Evolutionary conservation across 2,888 invertebrate species (phyloP), one percentile per base, ranked within the genome.

Genomic region (Epicampocera succincta): DNA sequence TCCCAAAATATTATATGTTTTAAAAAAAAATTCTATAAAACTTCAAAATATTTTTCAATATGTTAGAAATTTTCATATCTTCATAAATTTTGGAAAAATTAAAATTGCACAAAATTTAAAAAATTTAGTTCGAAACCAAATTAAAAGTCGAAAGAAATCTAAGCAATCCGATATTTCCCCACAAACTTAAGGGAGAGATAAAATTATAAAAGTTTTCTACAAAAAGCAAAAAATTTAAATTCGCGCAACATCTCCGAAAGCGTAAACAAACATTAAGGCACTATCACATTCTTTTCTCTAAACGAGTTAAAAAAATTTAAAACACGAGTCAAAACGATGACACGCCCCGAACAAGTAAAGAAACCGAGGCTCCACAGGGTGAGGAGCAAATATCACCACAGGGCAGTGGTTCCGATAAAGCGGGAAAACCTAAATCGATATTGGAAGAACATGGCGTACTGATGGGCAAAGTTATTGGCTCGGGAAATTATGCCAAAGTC

Each of bases 401-500:
- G 29, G 40, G 44, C 9, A 78, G 78, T 78, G 60, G 33, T 33
- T 46, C 71, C 11, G 44, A 65, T 15, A 71, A 74, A 58, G 9
- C 69, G 13, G 80, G 66, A 19, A 87, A 85, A 6, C 89, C 88
- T 33, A 91, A 89, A 84, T 94, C 95, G n/a, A 95, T 96, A 58
- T 92, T 96, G 42, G 95, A 96, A 91, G 93, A 94, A 29, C 95
- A 96, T 89, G 96, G 96, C 83, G 96, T 96, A 86, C 92, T 92
- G 68, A 91, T 96, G 72, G 95, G 95, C 17, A 94, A 94, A 88
- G 94, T 94, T 5, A 95, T 96, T 85, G 96, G 96, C 5, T 93
- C 94, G n/a, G 96, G 96, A 19, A 95, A 95, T 46, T 96, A 96
- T 91, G 96, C 96, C 52, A 95, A 95, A 65, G 96, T 96, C 11